Conservation (phyloP, 2,797 vertebrate genomes). For the Lerista edwardsae region DNA sequence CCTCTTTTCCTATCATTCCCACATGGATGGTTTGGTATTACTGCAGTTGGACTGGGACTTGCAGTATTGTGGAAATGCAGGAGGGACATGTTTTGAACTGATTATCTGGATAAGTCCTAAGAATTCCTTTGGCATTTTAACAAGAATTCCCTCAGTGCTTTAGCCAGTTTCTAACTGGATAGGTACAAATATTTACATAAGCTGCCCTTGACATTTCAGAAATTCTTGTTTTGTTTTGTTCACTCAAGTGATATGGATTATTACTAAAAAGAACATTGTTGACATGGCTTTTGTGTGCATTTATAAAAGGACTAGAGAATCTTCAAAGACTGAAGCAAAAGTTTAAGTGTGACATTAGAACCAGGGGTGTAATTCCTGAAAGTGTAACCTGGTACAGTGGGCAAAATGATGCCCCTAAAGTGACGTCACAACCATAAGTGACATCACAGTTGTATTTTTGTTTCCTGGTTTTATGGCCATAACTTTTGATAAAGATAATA, state of each 20-base stretch:
- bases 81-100: background rate
- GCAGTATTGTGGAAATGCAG: background rate
- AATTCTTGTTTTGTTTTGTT: background rate
- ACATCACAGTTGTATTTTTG: no score
- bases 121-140: conserved; percentile 2
- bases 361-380: no score
- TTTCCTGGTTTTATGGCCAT: no score
- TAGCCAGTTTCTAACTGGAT: background rate
- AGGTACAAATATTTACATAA: conserved; percentile 15
- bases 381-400: no score
- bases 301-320: conserved; percentile 1
- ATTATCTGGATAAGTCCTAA: background rate
- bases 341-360: background rate
- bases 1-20: background rate
- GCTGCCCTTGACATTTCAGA: background rate
- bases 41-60: background rate
- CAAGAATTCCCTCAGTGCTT: background rate
- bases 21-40: background rate
- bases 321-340: background rate
- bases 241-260: background rate
- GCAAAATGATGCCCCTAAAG: no score
- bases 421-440: no score
- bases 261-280: background rate
- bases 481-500: no score
- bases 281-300: background rate